These are phyloP conservation scores for Sinocyclocheilus rhinocerous DNA, from an alignment of 2,113 vertebrate genomes.

Conservation along the genomic window DNA sequence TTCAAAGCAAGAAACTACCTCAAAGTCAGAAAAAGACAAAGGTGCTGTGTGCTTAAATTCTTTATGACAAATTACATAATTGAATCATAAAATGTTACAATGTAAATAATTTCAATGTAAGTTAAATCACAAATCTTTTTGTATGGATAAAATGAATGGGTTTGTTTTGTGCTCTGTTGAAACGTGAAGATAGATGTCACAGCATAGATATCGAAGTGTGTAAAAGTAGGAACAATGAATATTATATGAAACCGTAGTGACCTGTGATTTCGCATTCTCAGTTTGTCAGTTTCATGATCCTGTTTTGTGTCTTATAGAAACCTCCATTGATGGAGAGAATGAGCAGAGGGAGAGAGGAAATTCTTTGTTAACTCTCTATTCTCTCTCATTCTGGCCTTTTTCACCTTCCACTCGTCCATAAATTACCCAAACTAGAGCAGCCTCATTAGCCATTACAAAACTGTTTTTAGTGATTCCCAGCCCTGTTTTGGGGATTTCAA, in stretches of 20 bases:
- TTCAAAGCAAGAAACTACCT: neutral
- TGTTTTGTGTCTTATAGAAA: constrained; percentile 25
- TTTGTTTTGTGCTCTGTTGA: neutral
- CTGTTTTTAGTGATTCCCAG: too few relatives aligned
- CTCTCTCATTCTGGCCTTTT: constrained; percentile 35
- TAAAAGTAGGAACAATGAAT: neutral
- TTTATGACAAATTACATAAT: neutral
- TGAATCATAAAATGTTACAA: neutral
- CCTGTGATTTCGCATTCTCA: neutral
- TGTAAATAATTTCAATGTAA: neutral
- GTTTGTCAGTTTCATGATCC: neutral
- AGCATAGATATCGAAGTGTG: neutral
- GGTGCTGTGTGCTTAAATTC: neutral
- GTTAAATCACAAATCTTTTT: neutral
- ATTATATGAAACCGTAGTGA: too few relatives aligned
- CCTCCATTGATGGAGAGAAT: neutral
- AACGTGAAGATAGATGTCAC: neutral
- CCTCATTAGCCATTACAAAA: constrained; percentile 62
- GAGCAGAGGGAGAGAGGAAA: neutral
- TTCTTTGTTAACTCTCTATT: neutral
- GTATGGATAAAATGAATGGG: neutral
- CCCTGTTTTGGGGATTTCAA: too few relatives aligned
- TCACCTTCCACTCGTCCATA: constrained; percentile 50
- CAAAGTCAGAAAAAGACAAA: neutral
- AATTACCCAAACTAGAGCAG: constrained; percentile 58